Conservation (phyloP, 1,140 invertebrate species). For the Mercenaria mercenaria region DNA sequence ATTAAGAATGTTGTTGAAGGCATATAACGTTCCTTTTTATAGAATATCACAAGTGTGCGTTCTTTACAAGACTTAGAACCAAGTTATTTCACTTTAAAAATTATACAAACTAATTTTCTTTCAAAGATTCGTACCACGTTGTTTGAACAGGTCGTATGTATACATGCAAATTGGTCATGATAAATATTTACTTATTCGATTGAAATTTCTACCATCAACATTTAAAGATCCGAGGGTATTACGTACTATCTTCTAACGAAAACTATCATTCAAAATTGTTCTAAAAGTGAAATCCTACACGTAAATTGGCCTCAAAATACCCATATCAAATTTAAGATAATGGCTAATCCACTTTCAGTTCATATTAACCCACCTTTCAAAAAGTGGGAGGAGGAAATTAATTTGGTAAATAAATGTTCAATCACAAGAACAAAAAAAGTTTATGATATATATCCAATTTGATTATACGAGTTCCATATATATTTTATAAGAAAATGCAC, state of each 20-base stretch:
- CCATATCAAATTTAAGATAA: not conserved
- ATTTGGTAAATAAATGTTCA: too few relatives aligned
- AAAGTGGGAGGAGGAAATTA: not conserved
- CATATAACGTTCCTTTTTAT: too few relatives aligned
- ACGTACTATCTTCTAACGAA: not conserved
- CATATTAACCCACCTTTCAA: not conserved
- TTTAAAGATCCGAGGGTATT: not conserved
- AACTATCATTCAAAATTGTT: conserved; percentile 1
- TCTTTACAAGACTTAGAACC: too few relatives aligned
- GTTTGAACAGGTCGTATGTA: not conserved
- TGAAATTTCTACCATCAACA: conserved; percentile 18
- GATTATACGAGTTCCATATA: too few relatives aligned
- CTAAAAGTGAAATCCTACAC: not conserved
- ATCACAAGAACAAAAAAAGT: too few relatives aligned
- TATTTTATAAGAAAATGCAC: too few relatives aligned
- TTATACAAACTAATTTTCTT: too few relatives aligned
- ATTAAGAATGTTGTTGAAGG: too few relatives aligned
- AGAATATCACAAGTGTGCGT: too few relatives aligned
- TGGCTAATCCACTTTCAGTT: not conserved
- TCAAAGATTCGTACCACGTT: too few relatives aligned
- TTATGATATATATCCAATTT: too few relatives aligned
- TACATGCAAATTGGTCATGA: not conserved
- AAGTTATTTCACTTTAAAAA: too few relatives aligned
- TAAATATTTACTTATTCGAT: conserved; percentile 10
- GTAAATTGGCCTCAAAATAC: not conserved